Evolutionary conservation across 2,888 invertebrate genomes (phyloP).

Genomic region (Sinhomidia bicolor): DNA sequence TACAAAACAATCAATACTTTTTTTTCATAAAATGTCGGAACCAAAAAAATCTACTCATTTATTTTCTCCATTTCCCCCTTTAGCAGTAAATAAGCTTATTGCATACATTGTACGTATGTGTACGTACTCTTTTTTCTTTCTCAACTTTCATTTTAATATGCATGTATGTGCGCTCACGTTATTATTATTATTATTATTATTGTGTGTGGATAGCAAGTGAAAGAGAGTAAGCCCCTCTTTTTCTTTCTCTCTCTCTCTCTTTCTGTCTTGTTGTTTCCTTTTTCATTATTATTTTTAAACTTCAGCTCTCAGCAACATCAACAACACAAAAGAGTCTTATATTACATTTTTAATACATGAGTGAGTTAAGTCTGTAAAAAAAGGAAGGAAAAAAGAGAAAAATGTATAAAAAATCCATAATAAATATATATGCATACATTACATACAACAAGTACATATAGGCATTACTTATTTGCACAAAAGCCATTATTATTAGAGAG

Average conservation of each 20-base stretch:
- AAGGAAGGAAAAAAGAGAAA: background rate
- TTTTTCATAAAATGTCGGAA: too few relatives aligned
- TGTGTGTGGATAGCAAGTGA: background rate
- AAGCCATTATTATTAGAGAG: slow-evolving; percentile 48
- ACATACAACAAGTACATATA: background rate
- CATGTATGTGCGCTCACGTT: slow-evolving; percentile 23
- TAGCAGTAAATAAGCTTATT: slow-evolving; percentile 52
- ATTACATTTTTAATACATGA: slow-evolving; percentile 64
- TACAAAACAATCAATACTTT: slow-evolving; percentile 42
- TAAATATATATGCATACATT: background rate
- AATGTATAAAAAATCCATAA: slow-evolving; percentile 6
- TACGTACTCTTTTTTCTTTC: slow-evolving; percentile 23
- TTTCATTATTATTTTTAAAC: slow-evolving; percentile 50
- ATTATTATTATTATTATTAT: too few relatives aligned
- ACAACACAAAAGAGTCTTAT: slow-evolving; percentile 49
- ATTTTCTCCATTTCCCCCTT: slow-evolving; percentile 46
- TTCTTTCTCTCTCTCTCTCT: background rate
- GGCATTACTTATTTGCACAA: slow-evolving; percentile 44
- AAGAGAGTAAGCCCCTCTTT: slow-evolving; percentile 5
- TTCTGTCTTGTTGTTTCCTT: slow-evolving; percentile 25
- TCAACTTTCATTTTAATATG: slow-evolving; percentile 54
- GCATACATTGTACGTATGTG: background rate
- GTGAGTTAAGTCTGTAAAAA: slow-evolving; percentile 15
- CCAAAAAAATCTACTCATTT: slow-evolving; percentile 49
- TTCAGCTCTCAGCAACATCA: slow-evolving; percentile 35